A percentile compares a stretch with the other conserved stretches of the same genome.
These are phyloP conservation scores for Philhelius pedissequus DNA, from an alignment of 2,888 invertebrate species.

Conservation along the genomic window DNA sequence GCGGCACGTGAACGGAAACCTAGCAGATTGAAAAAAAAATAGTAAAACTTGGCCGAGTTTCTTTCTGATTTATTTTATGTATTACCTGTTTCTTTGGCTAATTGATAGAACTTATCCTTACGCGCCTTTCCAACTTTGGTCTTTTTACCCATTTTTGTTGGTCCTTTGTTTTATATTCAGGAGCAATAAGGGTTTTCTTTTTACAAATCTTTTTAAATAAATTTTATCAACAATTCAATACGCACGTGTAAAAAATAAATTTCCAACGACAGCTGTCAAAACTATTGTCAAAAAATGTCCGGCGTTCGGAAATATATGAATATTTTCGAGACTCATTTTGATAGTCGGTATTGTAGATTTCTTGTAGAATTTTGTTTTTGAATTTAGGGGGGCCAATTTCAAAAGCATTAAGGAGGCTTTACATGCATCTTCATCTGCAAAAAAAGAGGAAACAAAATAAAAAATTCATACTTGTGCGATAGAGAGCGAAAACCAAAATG, in stretches of 20 bases:
- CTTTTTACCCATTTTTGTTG: constrained; percentile 93
- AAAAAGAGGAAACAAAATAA: too few relatives aligned
- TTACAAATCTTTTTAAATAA: not conserved
- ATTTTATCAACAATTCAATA: constrained; percentile 46
- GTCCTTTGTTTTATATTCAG: not conserved
- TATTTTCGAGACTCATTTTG: not conserved
- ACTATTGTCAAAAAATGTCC: not conserved
- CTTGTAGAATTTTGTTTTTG: too few relatives aligned
- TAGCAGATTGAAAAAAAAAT: constrained; percentile 74
- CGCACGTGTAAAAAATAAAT: constrained; percentile 43
- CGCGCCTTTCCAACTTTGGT: constrained; percentile 98
- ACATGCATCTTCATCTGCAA: too few relatives aligned
- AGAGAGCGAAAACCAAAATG: too few relatives aligned
- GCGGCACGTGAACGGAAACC: constrained; percentile 98
- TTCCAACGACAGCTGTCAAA: constrained; percentile 22
- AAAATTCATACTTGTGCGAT: too few relatives aligned
- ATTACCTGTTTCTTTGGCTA: constrained; percentile 99
- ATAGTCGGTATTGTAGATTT: too few relatives aligned
- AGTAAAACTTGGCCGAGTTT: too few relatives aligned
- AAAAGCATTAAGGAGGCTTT: too few relatives aligned
- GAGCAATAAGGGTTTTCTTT: not conserved
- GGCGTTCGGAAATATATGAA: constrained; percentile 3
- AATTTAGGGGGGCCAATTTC: too few relatives aligned
- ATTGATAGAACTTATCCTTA: constrained; percentile 98
- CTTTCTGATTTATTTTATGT: not conserved